These are phyloP conservation scores for Maniola hyperantus DNA, from an alignment of 2,888 invertebrate genomes.

Conservation along the genomic window DNA sequence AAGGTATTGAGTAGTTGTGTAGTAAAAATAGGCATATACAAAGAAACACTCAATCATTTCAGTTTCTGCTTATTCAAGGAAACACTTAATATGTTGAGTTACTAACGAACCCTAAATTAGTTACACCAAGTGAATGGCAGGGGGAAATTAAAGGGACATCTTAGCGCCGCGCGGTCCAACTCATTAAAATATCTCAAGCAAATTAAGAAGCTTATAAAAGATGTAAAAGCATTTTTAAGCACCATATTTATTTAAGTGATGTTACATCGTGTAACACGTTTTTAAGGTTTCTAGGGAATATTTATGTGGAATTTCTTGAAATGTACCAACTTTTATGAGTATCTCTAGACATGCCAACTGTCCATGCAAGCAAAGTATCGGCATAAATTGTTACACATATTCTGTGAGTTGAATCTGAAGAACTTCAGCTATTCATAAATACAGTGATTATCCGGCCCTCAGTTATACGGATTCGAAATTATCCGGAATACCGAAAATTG, in stretches of 20 bases:
- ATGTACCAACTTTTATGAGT: background rate
- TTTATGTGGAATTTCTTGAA: slow-evolving; percentile 1
- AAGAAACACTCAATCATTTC: no score
- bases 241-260: slow-evolving; percentile 26
- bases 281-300: slow-evolving; percentile 24
- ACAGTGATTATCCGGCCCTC: no score
- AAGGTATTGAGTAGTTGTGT: no score
- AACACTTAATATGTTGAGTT: no score
- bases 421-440: no score
- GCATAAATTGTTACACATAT: no score
- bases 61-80: no score
- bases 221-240: slow-evolving; percentile 29
- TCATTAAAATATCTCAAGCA: slow-evolving; percentile 52
- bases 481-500: no score
- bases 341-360: background rate
- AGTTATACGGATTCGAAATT: no score
- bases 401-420: no score
- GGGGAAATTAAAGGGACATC: slow-evolving; percentile 40
- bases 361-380: background rate
- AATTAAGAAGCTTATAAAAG: slow-evolving; percentile 41
- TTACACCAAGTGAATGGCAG: slow-evolving; percentile 32
- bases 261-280: slow-evolving; percentile 21
- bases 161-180: slow-evolving; percentile 32
- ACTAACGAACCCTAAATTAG: slow-evolving; percentile 12
- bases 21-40: no score